phyloP scores from a whole-genome alignment of 2,797 vertebrate species.

The Anisognathus igniventris region DNA sequence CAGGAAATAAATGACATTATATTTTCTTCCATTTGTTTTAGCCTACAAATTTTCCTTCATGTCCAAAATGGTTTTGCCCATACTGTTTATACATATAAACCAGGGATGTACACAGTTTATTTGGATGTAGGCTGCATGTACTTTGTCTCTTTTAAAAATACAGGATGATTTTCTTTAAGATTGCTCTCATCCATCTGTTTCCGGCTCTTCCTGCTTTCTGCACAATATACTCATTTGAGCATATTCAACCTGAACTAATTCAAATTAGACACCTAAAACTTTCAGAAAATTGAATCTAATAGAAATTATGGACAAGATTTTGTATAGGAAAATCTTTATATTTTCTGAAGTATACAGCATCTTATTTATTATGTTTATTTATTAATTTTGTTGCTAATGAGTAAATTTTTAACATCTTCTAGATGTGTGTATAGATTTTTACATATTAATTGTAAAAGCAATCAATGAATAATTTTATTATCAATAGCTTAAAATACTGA shows the following conservation, averaged over 20 bases:
- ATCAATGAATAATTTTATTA: background rate
- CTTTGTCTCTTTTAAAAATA: background rate
- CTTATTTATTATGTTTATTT: background rate
- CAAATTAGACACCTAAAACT: background rate
- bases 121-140: background rate
- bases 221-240: background rate
- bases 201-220: background rate
- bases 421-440: background rate
- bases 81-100: background rate
- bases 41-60: background rate
- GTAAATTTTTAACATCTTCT: background rate
- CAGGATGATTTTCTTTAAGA: background rate
- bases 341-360: background rate
- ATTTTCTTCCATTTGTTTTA: background rate
- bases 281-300: background rate
- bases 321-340: background rate
- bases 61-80: background rate
- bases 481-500: background rate
- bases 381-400: background rate
- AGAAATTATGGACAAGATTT: background rate
- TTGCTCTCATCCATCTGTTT: background rate
- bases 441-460: background rate
- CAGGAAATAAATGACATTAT: background rate
- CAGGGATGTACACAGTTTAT: background rate
- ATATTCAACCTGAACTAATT: background rate